phyloP scores from a whole-genome alignment of 2,797 vertebrate genomes.

The Alauda arvensis region DNA sequence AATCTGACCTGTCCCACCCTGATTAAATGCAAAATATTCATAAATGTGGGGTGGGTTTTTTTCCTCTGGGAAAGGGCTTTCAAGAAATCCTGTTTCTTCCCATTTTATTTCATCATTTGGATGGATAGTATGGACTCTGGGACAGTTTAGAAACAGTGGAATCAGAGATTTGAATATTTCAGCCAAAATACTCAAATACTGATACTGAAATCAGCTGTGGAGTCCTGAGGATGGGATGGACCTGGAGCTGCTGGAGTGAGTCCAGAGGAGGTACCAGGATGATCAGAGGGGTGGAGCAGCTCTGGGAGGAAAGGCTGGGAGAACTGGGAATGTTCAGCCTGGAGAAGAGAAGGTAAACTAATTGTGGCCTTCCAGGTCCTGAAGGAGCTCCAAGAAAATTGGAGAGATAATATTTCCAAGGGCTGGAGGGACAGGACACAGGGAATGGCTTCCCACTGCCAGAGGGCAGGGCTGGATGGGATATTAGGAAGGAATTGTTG shows the following conservation, averaged over 20 bases:
- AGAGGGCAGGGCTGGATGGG: background rate
- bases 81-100: background rate
- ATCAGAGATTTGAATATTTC: background rate
- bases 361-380: background rate
- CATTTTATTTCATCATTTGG: background rate
- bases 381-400: background rate
- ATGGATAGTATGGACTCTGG: background rate
- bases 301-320: background rate
- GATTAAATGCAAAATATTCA: background rate
- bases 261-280: background rate
- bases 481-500: background rate
- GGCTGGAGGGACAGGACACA: background rate
- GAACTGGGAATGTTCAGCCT: background rate
- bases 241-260: background rate
- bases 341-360: background rate
- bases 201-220: background rate
- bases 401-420: background rate
- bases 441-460: background rate
- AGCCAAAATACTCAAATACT: too few species aligned
- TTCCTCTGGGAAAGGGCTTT: background rate
- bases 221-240: background rate
- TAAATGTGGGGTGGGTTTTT: fast-evolving
- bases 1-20: background rate
- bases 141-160: background rate
- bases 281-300: background rate